These are phyloP conservation scores for Peromyscus aztecus DNA, from an alignment of 2,797 vertebrate genomes.

Conservation along the genomic window DNA sequence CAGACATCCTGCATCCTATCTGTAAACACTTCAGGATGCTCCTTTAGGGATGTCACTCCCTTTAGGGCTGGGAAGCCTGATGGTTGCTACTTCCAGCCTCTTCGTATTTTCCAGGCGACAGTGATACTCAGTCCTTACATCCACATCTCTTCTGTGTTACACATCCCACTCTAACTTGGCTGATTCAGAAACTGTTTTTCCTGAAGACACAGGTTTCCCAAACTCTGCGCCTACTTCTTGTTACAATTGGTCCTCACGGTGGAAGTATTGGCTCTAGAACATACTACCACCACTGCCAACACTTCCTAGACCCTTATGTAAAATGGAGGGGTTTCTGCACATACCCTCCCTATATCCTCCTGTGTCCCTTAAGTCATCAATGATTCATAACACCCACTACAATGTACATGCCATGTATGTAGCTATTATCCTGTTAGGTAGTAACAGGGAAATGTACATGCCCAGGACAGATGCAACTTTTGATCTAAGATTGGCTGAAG, in stretches of 20 bases:
- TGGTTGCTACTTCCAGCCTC: background rate
- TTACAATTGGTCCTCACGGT: background rate
- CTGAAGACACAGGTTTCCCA: background rate
- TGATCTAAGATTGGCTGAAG: background rate
- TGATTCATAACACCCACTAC: too few species aligned
- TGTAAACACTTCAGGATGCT: background rate
- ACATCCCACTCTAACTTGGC: background rate
- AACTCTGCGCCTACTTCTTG: background rate
- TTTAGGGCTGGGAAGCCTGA: background rate
- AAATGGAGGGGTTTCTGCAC: background rate
- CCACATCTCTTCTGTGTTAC: background rate
- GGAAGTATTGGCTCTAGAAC: background rate
- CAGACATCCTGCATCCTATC: background rate
- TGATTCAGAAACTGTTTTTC: background rate
- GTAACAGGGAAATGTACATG: background rate
- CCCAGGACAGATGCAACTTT: background rate
- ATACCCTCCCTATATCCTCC: too few species aligned
- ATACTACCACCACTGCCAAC: too few species aligned
- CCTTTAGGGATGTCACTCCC: slow-evolving; percentile 13
- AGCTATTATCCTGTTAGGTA: background rate
- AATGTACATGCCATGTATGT: too few species aligned
- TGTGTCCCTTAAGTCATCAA: background rate
- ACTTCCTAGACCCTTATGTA: background rate
- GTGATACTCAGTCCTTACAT: background rate
- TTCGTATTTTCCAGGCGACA: background rate